phyloP scores from a whole-genome alignment of 37 sponge, comb jelly and placozoan genomes.

The Beroe forskalii region DNA sequence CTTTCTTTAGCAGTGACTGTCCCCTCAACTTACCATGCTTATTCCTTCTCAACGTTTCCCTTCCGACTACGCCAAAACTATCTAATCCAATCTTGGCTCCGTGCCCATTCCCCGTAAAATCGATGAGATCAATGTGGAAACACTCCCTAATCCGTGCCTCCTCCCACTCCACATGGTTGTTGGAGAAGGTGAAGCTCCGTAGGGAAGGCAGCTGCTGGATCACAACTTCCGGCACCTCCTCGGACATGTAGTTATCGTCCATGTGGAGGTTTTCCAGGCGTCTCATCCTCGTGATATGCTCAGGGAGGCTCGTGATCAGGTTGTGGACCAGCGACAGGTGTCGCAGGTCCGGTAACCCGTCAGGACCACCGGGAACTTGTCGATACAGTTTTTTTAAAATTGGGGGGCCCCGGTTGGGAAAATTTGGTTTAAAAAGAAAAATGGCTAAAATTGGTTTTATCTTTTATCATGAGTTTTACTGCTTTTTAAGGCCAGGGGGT shows the following conservation, averaged over 20 bases:
- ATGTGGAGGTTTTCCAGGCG: slow-evolving; percentile 23
- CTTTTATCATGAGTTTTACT: too few species aligned
- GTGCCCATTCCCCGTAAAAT: slow-evolving; percentile 1
- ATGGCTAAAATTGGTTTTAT: too few species aligned
- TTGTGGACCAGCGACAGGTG: slow-evolving; percentile 54
- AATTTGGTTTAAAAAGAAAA: too few species aligned
- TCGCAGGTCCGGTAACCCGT: slow-evolving; percentile 5
- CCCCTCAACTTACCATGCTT: not conserved
- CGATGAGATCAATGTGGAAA: slow-evolving; percentile 7
- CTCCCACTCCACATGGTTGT: slow-evolving; percentile 26
- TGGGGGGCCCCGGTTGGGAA: too few species aligned
- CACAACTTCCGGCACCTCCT: slow-evolving; percentile 41
- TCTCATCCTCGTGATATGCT: slow-evolving; percentile 5
- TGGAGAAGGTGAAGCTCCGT: slow-evolving; percentile 32
- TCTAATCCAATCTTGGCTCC: slow-evolving; percentile 21
- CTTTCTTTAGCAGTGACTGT: not conserved
- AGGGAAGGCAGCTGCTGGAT: slow-evolving; percentile 46
- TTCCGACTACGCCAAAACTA: slow-evolving; percentile 23
- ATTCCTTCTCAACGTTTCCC: slow-evolving; percentile 35
- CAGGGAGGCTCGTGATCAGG: slow-evolving; percentile 23
- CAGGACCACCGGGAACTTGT: slow-evolving; percentile 51
- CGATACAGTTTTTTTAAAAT: slow-evolving; percentile 20
- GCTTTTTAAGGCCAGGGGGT: too few species aligned
- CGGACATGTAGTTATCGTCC: slow-evolving; percentile 36
- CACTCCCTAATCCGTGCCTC: slow-evolving; percentile 33